These are phyloP conservation scores for Dinoponera quadriceps DNA, from an alignment of 1,140 invertebrate genomes.

Conservation along the genomic window DNA sequence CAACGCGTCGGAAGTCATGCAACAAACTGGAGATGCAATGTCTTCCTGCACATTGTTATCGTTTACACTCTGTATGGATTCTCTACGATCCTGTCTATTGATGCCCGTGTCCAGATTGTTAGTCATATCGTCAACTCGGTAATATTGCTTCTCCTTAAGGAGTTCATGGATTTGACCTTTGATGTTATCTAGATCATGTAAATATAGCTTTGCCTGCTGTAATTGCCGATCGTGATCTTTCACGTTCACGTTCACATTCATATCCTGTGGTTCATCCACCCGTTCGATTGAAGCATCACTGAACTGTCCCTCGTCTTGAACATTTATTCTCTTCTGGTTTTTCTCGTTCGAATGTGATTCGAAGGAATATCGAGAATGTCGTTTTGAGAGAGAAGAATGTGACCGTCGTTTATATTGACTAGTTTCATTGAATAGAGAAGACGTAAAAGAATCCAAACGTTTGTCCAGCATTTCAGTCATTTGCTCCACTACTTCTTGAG, in stretches of 20 bases:
- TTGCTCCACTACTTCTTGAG: not conserved
- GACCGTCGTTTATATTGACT: not conserved
- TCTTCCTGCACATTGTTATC: not conserved
- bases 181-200: too few species aligned
- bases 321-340: slow-evolving; percentile 2
- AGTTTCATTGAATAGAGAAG: not conserved
- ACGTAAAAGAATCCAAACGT: not conserved
- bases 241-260: not conserved
- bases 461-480: not conserved
- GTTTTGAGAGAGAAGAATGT: not conserved
- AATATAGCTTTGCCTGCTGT: too few species aligned
- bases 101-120: not conserved
- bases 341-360: not conserved
- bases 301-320: slow-evolving; percentile 30
- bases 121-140: not conserved
- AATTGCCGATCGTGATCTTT: not conserved
- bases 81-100: not conserved
- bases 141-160: slow-evolving; percentile 5
- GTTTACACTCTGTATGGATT: not conserved
- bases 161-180: too few species aligned
- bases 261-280: slow-evolving; percentile 2
- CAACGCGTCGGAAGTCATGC: not conserved
- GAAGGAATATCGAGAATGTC: not conserved
- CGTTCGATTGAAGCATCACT: slow-evolving; percentile 15
- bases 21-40: not conserved